These are phyloP conservation scores for Venustaconcha ellipsiformis DNA, from an alignment of 1,140 invertebrate genomes.

Conservation along the genomic window DNA sequence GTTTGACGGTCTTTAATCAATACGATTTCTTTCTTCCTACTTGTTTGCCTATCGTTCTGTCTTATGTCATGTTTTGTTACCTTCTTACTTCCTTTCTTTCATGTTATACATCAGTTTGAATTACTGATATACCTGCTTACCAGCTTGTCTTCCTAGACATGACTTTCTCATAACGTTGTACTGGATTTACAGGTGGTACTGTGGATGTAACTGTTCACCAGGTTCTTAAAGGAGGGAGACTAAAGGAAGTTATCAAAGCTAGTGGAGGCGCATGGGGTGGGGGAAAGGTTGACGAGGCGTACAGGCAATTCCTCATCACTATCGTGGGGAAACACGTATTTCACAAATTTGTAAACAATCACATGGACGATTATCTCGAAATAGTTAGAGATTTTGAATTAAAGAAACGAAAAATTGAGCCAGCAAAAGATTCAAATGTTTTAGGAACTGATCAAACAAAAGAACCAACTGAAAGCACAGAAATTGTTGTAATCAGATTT, in stretches of 20 bases:
- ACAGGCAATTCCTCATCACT: not conserved
- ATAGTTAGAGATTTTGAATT: conserved; percentile 8
- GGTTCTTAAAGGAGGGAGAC: not conserved
- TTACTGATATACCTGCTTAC: too few relatives aligned
- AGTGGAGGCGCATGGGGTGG: conserved; percentile 16
- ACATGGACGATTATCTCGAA: not conserved
- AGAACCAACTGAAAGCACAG: too few relatives aligned
- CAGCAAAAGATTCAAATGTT: not conserved
- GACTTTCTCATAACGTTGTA: too few relatives aligned
- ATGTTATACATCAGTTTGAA: too few relatives aligned
- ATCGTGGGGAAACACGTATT: not conserved
- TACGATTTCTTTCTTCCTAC: too few relatives aligned
- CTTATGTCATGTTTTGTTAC: too few relatives aligned
- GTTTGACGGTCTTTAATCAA: too few relatives aligned
- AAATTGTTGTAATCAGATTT: not conserved
- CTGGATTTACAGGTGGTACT: conserved; percentile 6
- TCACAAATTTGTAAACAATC: not conserved
- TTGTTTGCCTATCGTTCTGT: too few relatives aligned
- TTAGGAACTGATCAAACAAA: not conserved
- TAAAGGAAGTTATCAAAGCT: conserved; percentile 3
- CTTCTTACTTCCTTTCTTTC: too few relatives aligned
- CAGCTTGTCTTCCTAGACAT: too few relatives aligned
- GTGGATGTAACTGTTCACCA: conserved; percentile 14
- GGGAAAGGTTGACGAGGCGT: conserved; percentile 4
- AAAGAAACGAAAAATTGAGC: not conserved